phyloP scores from a whole-genome alignment of 1,140 invertebrate genomes.

The Plutomurus gul region DNA sequence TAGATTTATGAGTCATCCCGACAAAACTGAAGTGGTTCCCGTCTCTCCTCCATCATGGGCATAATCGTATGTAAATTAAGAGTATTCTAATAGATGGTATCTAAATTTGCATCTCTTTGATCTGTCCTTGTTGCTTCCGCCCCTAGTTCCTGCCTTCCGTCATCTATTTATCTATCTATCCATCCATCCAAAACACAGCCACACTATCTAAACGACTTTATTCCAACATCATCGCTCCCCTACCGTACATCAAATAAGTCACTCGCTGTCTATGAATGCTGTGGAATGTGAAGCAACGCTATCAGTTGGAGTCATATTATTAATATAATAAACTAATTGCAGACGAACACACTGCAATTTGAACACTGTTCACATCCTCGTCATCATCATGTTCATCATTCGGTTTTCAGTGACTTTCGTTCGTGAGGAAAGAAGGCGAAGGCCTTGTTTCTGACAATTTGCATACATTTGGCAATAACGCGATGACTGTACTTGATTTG shows the following conservation, averaged over 20 bases:
- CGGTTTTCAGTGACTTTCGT: not conserved
- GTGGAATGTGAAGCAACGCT: too few species aligned
- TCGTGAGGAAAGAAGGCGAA: not conserved
- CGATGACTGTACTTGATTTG: not conserved
- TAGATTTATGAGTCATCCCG: too few species aligned
- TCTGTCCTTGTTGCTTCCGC: not conserved
- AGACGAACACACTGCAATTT: too few species aligned
- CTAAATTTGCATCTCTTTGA: not conserved
- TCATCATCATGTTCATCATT: too few species aligned
- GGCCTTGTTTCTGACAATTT: not conserved
- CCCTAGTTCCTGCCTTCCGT: not conserved
- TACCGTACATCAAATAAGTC: not conserved
- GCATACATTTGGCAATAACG: constrained; percentile 6
- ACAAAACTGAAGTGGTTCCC: too few species aligned
- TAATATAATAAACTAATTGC: too few species aligned
- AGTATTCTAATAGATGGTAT: not conserved
- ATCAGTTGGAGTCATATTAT: too few species aligned
- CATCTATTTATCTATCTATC: constrained; percentile 3
- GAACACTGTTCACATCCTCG: too few species aligned
- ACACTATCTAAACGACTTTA: not conserved
- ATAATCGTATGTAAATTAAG: too few species aligned
- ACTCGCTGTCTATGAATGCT: too few species aligned
- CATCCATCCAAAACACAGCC: not conserved
- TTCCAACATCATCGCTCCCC: not conserved
- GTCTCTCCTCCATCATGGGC: too few species aligned